These are phyloP conservation scores for Sebastes dallii DNA, from an alignment of 2,797 vertebrate genomes.

Conservation along the genomic window DNA sequence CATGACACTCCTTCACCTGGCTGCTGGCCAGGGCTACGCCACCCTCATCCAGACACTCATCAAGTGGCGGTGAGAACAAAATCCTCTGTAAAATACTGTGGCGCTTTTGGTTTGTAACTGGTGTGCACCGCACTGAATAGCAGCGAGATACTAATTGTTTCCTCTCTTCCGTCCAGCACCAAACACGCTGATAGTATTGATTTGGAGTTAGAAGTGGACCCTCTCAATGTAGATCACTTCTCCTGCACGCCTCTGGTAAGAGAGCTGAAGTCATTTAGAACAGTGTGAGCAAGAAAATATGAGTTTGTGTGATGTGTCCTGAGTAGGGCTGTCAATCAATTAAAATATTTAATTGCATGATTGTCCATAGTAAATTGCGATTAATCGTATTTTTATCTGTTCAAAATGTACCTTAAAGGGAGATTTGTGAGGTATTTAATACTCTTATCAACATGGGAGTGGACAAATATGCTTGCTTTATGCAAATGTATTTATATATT, in stretches of 20 bases:
- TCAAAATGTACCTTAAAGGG: too few species aligned
- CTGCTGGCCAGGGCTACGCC: constrained; percentile 97
- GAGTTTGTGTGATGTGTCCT: not conserved
- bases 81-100: constrained; percentile 5
- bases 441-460: too few species aligned
- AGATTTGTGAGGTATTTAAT: accelerated
- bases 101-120: constrained; percentile 37
- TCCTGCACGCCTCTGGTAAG: constrained; percentile 98
- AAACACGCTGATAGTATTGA: constrained; percentile 98
- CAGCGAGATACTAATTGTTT: constrained; percentile 27
- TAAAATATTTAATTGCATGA: too few species aligned
- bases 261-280: not conserved
- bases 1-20: constrained; percentile 98
- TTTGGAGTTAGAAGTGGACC: constrained; percentile 97
- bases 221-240: constrained; percentile 99
- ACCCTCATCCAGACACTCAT: constrained; percentile 99
- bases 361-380: too few species aligned
- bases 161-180: constrained; percentile 80
- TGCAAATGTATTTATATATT: too few species aligned
- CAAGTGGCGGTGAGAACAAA: constrained; percentile 94
- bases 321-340: too few species aligned
- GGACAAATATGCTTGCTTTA: too few species aligned
- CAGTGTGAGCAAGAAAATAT: not conserved
- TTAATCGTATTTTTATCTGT: too few species aligned
- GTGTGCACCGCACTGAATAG: constrained; percentile 5